phyloP scores from a whole-genome alignment of 2,888 invertebrate species.

The Heliconius erato region DNA sequence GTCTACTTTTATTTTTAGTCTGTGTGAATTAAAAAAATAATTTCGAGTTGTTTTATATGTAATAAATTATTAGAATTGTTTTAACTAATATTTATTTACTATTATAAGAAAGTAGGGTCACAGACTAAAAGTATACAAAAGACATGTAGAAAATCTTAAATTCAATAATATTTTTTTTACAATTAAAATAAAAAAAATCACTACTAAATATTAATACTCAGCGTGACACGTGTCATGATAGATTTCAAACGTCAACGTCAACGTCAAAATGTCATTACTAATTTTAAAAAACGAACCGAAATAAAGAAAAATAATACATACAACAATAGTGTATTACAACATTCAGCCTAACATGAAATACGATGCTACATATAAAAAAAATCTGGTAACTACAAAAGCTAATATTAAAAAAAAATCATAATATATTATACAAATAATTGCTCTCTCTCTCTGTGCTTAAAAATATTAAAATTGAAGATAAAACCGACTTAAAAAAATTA shows the following conservation, averaged over 20 bases:
- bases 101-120: background rate
- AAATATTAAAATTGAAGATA: background rate
- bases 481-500: background rate
- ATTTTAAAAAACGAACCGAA: slow-evolving; percentile 8
- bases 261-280: background rate
- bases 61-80: background rate
- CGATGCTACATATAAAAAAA: slow-evolving; percentile 31
- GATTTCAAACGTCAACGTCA: slow-evolving; percentile 4
- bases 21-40: background rate
- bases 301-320: slow-evolving; percentile 25
- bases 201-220: slow-evolving; percentile 14
- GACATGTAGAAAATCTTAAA: background rate
- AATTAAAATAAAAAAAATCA: slow-evolving; percentile 4
- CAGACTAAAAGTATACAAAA: slow-evolving; percentile 8
- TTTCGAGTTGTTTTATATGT: background rate
- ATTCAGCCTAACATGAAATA: slow-evolving; percentile 27
- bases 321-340: slow-evolving; percentile 23
- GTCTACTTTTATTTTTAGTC: slow-evolving; percentile 18
- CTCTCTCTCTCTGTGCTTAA: slow-evolving; percentile 5
- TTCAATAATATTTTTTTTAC: background rate
- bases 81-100: background rate
- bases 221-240: slow-evolving; percentile 3
- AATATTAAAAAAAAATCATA: slow-evolving; percentile 42
- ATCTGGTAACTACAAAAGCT: slow-evolving; percentile 63
- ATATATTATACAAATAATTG: slow-evolving; percentile 2